Base-by-base conservation (phyloP, 2,888 invertebrate genomes). In the Zootermopsis nevadensis region DNA sequence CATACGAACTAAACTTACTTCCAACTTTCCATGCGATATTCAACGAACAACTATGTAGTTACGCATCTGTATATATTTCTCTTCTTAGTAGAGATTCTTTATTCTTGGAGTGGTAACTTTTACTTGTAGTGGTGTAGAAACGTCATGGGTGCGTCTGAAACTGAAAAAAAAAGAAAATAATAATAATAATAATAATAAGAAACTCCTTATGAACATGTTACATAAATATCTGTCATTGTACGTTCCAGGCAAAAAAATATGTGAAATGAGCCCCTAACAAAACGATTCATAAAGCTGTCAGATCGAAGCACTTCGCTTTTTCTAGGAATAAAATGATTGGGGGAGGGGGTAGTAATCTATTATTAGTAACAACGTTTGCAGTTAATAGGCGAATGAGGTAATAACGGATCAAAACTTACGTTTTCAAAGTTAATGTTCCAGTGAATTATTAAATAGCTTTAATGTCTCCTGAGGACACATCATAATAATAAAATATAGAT, bases 131-230 rank as follows among this genome's bases (percentile, higher is more conserved):
- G 10, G 30, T n/a, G 1, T 66, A 10, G 67, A 55, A 19, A 6
- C 19, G 30, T 24, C 69, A 10, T 19, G 33, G 10, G 27, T 19
- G 67, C 8, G 6, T 69, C 69, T 69, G 69, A 33, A 69, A 69
- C 7, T 15, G 27, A 69, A 31, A 69, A 69, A 33, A 69, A 30
- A 33, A 33, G 22, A 33, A 69, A 30, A 69, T 69, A 69, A 33
- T 69, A 69, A 69, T 69, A 19, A n/a, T n/a, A n/a, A n/a, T n/a
- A n/a, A n/a, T n/a, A n/a, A n/a, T 69, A 15, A 69, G 30, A 33
- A 19, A 10, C 2, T n/a, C 6, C 4, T 27, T n/a, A n/a, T 60
- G n/a, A n/a, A n/a, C n/a, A n/a, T 60, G 60, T 15, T 27, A 69
- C 10, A 33, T 33, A 69, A 69, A 69, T 33, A 24, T 7, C 12